Evolutionary conservation across 2,888 invertebrate species (phyloP).

Genomic region (Drosophila planitibia): DNA sequence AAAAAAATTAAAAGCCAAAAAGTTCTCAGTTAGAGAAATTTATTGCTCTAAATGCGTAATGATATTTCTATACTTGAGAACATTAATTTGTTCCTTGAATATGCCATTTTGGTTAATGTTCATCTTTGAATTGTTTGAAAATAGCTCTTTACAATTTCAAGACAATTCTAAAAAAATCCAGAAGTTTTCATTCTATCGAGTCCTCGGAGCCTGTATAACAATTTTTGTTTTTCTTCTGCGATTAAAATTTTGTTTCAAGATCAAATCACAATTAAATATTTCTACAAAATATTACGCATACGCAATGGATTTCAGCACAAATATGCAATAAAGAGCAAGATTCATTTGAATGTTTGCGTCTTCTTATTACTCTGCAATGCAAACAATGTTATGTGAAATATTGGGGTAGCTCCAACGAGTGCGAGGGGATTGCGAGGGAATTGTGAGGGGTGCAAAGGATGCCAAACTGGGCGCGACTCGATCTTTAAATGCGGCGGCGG

Average conservation of each 20-base stretch:
- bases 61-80: not conserved
- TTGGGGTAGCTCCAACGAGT: not conserved
- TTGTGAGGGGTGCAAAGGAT: not conserved
- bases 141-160: no score
- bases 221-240: not conserved
- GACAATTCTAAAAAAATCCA: not conserved
- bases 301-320: slow-evolving; percentile 8
- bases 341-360: slow-evolving; percentile 1
- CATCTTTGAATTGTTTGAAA: not conserved
- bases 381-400: not conserved
- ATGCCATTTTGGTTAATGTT: not conserved
- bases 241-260: slow-evolving; percentile 10
- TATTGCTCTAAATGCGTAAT: not conserved
- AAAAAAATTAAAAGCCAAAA: not conserved
- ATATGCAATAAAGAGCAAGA: not conserved
- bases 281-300: slow-evolving; percentile 29
- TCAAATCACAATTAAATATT: slow-evolving; percentile 8
- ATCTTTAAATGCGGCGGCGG: not conserved
- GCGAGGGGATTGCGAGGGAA: slow-evolving; percentile 10
- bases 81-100: not conserved
- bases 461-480: slow-evolving; percentile 9
- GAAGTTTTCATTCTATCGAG: not conserved
- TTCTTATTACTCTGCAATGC: not conserved
- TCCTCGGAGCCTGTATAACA: not conserved
- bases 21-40: not conserved